phyloP scores from a whole-genome alignment of 2,797 vertebrate genomes.

The Sus cebifrons region DNA sequence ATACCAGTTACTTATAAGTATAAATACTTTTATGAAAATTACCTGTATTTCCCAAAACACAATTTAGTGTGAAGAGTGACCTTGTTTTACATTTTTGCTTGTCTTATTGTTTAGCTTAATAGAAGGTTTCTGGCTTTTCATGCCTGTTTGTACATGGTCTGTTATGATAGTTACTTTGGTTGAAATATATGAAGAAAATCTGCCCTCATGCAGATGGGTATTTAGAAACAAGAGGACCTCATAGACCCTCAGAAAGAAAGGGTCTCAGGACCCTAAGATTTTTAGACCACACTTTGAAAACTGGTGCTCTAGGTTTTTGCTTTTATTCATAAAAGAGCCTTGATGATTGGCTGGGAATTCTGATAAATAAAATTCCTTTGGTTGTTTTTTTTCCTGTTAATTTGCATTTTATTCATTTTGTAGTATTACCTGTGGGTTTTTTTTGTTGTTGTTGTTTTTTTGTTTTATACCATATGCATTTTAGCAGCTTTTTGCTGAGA shows the following conservation, averaged over 20 bases:
- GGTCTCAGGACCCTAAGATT: background rate
- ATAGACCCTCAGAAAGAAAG: background rate
- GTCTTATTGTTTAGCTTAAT: conserved; percentile 2
- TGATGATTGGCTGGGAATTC: background rate
- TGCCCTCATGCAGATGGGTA: background rate
- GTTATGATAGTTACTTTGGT: background rate
- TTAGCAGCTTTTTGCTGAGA: background rate
- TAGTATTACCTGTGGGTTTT: background rate
- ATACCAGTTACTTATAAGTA: background rate
- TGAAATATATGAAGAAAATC: conserved; percentile 45
- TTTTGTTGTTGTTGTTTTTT: background rate
- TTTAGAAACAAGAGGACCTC: background rate
- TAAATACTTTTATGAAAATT: conserved; percentile 57
- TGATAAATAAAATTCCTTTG: conserved; percentile 27
- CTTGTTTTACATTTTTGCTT: conserved; percentile 46
- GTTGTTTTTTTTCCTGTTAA: conserved; percentile 39
- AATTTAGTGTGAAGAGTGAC: background rate
- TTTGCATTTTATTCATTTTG: conserved; percentile 23
- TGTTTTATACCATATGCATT: background rate
- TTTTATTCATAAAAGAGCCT: background rate
- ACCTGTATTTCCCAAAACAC: conserved; percentile 42
- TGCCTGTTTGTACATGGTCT: conserved; percentile 9
- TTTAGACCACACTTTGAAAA: conserved; percentile 4
- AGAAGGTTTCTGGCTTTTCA: conserved; percentile 12
- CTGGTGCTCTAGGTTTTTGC: conserved; percentile 6